phyloP scores from a whole-genome alignment of 2,113 vertebrate genomes.

The Labeo rohita region DNA sequence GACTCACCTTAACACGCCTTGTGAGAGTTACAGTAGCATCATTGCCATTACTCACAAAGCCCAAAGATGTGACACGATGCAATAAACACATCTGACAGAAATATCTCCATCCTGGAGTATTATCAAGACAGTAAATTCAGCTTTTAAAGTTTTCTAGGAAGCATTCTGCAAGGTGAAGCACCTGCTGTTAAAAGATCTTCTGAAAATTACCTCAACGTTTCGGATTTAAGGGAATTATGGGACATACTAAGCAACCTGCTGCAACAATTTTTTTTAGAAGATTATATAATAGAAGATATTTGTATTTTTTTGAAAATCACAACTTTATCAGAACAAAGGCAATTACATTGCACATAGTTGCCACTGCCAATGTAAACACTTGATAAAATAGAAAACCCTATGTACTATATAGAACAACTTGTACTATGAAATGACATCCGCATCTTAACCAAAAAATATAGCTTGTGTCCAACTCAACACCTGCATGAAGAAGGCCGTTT shows the following conservation, averaged over 20 bases:
- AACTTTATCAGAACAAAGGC: background rate
- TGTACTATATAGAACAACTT: background rate
- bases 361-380: background rate
- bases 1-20: background rate
- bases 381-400: background rate
- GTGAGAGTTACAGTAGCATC: slow-evolving; percentile 5
- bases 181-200: background rate
- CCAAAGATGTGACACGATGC: background rate
- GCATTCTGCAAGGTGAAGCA: background rate
- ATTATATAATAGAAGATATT: no score
- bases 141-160: background rate
- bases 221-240: background rate
- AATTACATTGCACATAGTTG: background rate
- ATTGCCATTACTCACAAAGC: background rate
- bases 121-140: background rate
- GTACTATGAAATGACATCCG: background rate
- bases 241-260: background rate
- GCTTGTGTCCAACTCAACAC: background rate
- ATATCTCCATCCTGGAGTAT: background rate
- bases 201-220: background rate
- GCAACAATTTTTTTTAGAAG: background rate
- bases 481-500: background rate
- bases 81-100: slow-evolving; percentile 8
- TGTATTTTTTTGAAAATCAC: background rate
- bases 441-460: background rate